Percentiles rank a stretch among this genome's conserved stretches.
These are phyloP conservation scores for Upupa epops DNA, from an alignment of 2,113 vertebrate genomes.

Conservation along the genomic window DNA sequence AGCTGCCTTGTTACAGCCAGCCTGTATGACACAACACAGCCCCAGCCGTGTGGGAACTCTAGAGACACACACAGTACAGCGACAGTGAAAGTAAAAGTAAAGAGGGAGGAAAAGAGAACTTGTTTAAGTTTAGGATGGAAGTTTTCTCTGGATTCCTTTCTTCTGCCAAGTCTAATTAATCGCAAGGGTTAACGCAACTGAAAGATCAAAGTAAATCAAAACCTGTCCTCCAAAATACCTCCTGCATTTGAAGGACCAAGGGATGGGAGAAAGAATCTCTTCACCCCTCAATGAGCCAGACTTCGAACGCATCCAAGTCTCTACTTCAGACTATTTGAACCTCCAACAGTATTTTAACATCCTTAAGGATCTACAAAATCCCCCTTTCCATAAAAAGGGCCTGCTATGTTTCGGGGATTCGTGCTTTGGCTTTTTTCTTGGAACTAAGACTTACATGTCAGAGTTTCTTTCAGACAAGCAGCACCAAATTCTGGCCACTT, in stretches of 20 bases:
- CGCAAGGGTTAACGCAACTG: background rate
- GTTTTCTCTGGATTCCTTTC: background rate
- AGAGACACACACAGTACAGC: rapidly evolving
- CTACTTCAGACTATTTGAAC: background rate
- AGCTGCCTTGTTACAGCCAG: background rate
- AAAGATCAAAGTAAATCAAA: background rate
- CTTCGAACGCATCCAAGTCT: background rate
- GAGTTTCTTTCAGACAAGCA: background rate
- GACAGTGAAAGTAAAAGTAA: background rate
- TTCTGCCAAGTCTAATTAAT: background rate
- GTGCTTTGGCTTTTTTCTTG: background rate
- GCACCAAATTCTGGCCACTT: background rate
- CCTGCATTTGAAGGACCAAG: background rate
- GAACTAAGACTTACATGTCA: background rate
- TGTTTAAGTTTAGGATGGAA: background rate
- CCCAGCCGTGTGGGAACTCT: background rate
- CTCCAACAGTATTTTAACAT: background rate
- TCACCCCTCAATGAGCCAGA: background rate
- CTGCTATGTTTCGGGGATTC: background rate
- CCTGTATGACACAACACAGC: rapidly evolving
- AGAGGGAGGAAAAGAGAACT: background rate
- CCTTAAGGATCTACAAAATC: background rate
- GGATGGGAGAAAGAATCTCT: background rate
- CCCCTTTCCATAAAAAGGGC: rapidly evolving
- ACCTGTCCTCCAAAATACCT: background rate